A percentile compares a stretch with the other conserved stretches of the same genome.
These are phyloP conservation scores for Gobio occitaniae DNA, from an alignment of 2,797 vertebrate species.

Conservation along the genomic window DNA sequence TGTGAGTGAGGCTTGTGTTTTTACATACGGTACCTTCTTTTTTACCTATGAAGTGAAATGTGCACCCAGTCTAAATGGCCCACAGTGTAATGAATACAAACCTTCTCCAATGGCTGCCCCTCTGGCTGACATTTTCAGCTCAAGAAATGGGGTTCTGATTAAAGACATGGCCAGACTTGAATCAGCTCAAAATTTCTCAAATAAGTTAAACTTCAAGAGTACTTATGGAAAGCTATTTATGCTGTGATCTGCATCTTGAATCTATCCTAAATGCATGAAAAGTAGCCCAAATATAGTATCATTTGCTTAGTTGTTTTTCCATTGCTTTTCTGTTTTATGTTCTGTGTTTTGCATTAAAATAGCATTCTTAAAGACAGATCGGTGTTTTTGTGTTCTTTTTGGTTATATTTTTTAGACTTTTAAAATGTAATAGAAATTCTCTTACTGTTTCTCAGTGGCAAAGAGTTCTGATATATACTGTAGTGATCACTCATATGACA, in stretches of 20 bases:
- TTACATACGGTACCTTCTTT: constrained; percentile 64
- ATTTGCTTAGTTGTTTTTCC: neutral
- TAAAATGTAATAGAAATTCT: neutral
- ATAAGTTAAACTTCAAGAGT: neutral
- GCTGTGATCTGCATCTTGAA: neutral
- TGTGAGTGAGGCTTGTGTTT: constrained; percentile 45
- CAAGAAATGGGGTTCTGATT: constrained; percentile 54
- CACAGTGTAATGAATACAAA: constrained; percentile 27
- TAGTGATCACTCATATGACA: too few species aligned
- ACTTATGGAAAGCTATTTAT: neutral
- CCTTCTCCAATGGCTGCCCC: constrained; percentile 16
- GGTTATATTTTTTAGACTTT: neutral
- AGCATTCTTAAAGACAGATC: constrained; percentile 32
- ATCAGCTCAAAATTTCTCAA: neutral
- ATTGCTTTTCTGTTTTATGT: neutral
- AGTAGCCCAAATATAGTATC: neutral
- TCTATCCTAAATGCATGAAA: neutral
- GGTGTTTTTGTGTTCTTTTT: neutral
- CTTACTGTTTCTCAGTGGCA: neutral
- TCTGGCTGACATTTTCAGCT: constrained; percentile 46
- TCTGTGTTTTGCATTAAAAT: constrained; percentile 8
- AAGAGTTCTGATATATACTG: too few species aligned
- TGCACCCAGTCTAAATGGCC: constrained; percentile 65
- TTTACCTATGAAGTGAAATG: constrained; percentile 64
- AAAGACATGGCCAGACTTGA: constrained; percentile 32